Base-by-base conservation (phyloP, 53 echinoderm and acorn worm species). In the Patiria pectinifera region DNA sequence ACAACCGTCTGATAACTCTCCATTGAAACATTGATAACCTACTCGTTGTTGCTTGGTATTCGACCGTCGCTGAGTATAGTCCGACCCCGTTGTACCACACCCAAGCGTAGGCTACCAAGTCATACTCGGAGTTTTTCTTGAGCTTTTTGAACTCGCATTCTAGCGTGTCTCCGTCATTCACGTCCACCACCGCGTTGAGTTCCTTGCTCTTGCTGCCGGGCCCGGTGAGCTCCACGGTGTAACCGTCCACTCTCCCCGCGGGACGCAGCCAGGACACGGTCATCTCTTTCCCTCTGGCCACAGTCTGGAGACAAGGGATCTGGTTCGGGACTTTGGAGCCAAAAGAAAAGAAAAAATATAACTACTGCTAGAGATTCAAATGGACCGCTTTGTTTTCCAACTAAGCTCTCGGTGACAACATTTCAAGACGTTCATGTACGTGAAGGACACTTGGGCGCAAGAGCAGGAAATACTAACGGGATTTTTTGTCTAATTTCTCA, bases 91-190 rank as follows among this genome's bases (percentile, higher is more conserved):
- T 22, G 35, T 61, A 60, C 23, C 60, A 6, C 23, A 60, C 59
- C 83, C 83, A 83, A 19, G 83, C 18, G 83, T 83, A 83, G 83
- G 83, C 83, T 60, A 83, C 83, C 83, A 83, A 61, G 24, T 83
- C 83, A 26, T 60, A 83, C 10, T 5, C 6, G 11, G 15, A 23
- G 59, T 26, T 59, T 7, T 83, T 24, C 23, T 11, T 83, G 11
- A 83, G 61, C 8, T 59, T 7, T 22, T 21, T 22, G 21, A 83
- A 83, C 3, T 25, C 13, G 23, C 19, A 23, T 9, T 83, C 83
- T 6, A 60, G 23, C 19, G 59, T 2, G 12, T 81, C 19, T 76
- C 76, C 76, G 43, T 76, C 76, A 5, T 24, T 76, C 2, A 76
- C 25, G 43, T 76, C 76, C 11, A 11, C 76, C 25, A 4, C 76